Evolutionary conservation across 2,888 invertebrate species (phyloP).

Genomic region (Temnothorax ravouxi): DNA sequence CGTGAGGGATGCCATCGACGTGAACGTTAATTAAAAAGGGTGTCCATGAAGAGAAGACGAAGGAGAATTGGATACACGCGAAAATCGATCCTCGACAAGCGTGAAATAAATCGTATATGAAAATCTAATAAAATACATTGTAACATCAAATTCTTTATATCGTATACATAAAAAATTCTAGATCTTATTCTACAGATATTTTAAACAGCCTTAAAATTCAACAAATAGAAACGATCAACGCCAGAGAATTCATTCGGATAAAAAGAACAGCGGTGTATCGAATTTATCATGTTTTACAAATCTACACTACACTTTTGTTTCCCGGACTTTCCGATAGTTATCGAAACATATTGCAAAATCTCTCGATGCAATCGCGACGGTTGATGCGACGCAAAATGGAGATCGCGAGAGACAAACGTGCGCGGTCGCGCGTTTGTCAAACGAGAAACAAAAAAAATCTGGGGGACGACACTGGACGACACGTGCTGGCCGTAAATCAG

Average conservation of each 20-base stretch:
- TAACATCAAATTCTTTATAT: not conserved
- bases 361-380: slow-evolving; percentile 12
- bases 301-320: slow-evolving; percentile 4
- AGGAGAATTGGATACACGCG: slow-evolving; percentile 41
- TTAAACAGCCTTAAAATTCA: not conserved
- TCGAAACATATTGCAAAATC: slow-evolving; percentile 11
- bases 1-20: slow-evolving; percentile 11
- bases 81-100: slow-evolving; percentile 25
- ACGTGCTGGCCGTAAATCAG: slow-evolving; percentile 38
- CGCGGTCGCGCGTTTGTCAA: not conserved
- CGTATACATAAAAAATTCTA: not conserved
- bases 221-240: not conserved
- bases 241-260: not conserved
- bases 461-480: not conserved
- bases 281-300: not conserved
- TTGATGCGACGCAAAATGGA: slow-evolving; percentile 19
- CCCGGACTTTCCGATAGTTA: not conserved
- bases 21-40: slow-evolving; percentile 50
- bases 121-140: slow-evolving; percentile 25
- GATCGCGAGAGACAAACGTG: slow-evolving; percentile 39
- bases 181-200: not conserved
- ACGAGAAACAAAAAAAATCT: slow-evolving; percentile 19
- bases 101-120: slow-evolving; percentile 15
- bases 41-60: slow-evolving; percentile 37
- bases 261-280: not conserved